Percentiles rank a stretch among this genome's conserved stretches.
phyloP scores from a whole-genome alignment of 2,113 vertebrate species.

The Terrapene triunguis region DNA sequence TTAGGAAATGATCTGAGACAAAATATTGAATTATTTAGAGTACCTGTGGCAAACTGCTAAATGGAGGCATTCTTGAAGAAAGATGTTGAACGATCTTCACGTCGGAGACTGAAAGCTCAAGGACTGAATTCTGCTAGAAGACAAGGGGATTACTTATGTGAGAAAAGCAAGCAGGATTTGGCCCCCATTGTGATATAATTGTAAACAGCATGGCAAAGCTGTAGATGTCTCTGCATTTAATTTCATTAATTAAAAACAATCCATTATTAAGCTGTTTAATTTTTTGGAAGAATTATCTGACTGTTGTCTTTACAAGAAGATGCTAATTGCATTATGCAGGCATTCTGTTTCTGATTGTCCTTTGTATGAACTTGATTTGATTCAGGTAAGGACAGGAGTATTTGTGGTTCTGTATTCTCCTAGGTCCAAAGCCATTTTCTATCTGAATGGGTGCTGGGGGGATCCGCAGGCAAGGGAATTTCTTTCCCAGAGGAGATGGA shows the following conservation, averaged over 20 bases:
- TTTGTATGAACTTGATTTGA: not conserved
- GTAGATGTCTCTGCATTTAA: not conserved
- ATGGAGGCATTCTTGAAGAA: not conserved
- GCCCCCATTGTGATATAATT: not conserved
- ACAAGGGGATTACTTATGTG: not conserved
- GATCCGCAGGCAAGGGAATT: not conserved
- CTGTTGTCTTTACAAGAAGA: not conserved
- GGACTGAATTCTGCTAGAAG: not conserved
- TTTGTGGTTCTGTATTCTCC: not conserved
- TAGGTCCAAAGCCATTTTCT: not conserved
- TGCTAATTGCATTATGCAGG: not conserved
- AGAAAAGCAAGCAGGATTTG: not conserved
- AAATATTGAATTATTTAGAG: constrained; percentile 77
- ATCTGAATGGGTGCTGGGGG: not conserved
- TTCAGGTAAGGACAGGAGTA: not conserved
- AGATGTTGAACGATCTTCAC: not conserved
- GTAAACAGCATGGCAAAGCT: not conserved
- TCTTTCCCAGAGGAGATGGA: not conserved
- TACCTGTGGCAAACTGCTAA: constrained; percentile 56
- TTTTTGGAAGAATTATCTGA: not conserved
- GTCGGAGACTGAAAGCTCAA: not conserved
- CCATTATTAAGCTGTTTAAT: not conserved
- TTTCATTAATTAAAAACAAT: not conserved
- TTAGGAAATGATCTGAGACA: constrained; percentile 73
- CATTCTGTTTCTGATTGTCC: not conserved